Conservation (phyloP, 2,888 invertebrate genomes). For the Archaeoteleia sp. region DNA sequence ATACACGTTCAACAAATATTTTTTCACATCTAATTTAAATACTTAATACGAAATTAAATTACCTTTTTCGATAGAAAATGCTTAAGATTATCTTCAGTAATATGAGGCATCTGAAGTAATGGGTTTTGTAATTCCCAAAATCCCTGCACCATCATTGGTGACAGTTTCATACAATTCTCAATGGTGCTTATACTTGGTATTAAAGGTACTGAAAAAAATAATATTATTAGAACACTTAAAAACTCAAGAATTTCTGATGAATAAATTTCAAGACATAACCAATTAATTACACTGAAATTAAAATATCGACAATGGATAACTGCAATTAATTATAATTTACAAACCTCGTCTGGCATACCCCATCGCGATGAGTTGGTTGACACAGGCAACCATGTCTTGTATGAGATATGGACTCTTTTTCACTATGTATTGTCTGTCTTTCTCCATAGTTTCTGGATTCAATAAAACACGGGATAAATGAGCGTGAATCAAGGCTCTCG, state of each 20-base stretch:
- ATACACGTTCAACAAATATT: too few relatives aligned
- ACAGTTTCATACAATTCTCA: conserved; percentile 97
- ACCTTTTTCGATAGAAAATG: conserved; percentile 89
- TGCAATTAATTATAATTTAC: conserved; percentile 63
- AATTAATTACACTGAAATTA: not conserved
- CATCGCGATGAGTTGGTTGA: conserved; percentile 93
- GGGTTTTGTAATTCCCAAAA: conserved; percentile 97
- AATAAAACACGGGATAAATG: conserved; percentile 91
- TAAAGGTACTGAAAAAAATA: conserved; percentile 80
- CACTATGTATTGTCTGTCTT: conserved; percentile 88
- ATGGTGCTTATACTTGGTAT: conserved; percentile 94
- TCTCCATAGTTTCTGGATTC: conserved; percentile 86
- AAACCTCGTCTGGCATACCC: conserved; percentile 92
- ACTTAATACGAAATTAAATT: too few relatives aligned
- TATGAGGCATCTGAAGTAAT: conserved; percentile 94
- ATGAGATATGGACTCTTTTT: conserved; percentile 96
- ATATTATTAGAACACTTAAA: not conserved
- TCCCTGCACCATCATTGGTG: conserved; percentile 97
- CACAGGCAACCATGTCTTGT: conserved; percentile 97
- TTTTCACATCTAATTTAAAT: too few relatives aligned
- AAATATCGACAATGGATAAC: not conserved
- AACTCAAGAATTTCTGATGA: too few relatives aligned
- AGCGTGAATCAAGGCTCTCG: conserved; percentile 95
- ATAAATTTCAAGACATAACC: too few relatives aligned
- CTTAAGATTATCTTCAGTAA: conserved; percentile 92